Percentiles rank a stretch among this genome's conserved stretches.
Conservation (phyloP, 2,113 vertebrate genomes). For the Gracilinanus agilis region DNA sequence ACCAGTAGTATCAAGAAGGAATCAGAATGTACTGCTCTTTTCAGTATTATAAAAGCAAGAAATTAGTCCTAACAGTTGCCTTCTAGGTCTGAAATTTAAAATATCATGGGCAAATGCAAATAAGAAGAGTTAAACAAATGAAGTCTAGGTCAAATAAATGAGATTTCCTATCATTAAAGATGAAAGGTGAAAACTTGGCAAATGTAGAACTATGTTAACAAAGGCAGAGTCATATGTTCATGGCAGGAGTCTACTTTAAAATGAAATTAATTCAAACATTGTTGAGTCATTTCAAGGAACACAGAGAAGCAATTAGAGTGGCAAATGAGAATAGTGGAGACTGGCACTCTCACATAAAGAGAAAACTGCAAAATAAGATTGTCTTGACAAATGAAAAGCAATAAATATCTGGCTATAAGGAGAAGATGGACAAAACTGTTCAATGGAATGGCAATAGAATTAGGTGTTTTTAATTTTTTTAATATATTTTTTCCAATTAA, state of each 20-base stretch:
- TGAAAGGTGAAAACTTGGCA: not conserved
- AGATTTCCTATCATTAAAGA: not conserved
- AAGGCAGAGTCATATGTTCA: not conserved
- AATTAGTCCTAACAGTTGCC: not conserved
- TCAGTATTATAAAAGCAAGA: conserved; percentile 16
- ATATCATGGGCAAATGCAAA: not conserved
- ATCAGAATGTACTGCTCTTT: not conserved
- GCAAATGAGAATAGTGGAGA: not conserved
- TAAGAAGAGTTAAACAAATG: conserved; percentile 1
- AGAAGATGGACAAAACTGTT: conserved; percentile 15
- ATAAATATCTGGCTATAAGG: not conserved
- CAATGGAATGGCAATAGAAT: not conserved
- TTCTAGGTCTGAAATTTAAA: conserved; percentile 15
- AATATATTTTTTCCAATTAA: too few species aligned
- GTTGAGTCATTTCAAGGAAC: conserved; percentile 7
- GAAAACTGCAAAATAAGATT: conserved; percentile 15
- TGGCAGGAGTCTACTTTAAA: not conserved
- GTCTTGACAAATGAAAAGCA: not conserved
- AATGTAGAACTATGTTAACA: not conserved
- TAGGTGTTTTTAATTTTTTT: not conserved
- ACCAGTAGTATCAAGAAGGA: not conserved
- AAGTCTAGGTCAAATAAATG: not conserved
- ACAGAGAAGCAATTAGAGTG: conserved; percentile 21
- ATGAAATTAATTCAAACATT: conserved; percentile 13
- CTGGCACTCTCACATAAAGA: not conserved